Evolutionary conservation across 2,797 vertebrate genomes (phyloP).

Genomic region (Threskiornis aethiopicus): DNA sequence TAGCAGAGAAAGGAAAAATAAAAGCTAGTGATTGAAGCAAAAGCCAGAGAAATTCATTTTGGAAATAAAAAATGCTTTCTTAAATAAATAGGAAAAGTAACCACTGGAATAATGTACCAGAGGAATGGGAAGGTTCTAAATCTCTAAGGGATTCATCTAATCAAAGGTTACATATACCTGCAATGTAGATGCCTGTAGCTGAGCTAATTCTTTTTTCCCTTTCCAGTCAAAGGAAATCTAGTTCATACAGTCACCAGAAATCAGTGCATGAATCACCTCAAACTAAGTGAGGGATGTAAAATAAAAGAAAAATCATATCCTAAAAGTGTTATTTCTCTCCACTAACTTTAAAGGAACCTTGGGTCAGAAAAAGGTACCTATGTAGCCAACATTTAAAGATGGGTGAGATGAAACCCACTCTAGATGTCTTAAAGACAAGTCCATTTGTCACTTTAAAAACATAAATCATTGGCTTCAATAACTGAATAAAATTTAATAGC

Average conservation of each 20-base stretch:
- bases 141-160: not conserved
- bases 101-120: not conserved
- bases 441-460: not conserved
- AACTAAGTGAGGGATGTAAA: not conserved
- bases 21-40: not conserved
- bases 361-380: not conserved
- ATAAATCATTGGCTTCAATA: not conserved
- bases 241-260: not conserved
- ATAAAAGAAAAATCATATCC: not conserved
- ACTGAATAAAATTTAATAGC: not conserved
- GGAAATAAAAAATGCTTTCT: not conserved
- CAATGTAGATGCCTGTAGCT: not conserved
- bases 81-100: not conserved
- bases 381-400: not conserved
- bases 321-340: not conserved
- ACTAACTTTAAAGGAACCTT: not conserved
- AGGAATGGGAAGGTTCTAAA: not conserved
- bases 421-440: not conserved
- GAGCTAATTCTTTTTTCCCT: not conserved
- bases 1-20: not conserved
- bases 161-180: not conserved
- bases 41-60: not conserved
- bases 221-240: not conserved
- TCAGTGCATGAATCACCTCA: not conserved
- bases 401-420: not conserved